These are phyloP conservation scores for Acanthornis magna DNA, from an alignment of 2,797 vertebrate species.

Conservation along the genomic window DNA sequence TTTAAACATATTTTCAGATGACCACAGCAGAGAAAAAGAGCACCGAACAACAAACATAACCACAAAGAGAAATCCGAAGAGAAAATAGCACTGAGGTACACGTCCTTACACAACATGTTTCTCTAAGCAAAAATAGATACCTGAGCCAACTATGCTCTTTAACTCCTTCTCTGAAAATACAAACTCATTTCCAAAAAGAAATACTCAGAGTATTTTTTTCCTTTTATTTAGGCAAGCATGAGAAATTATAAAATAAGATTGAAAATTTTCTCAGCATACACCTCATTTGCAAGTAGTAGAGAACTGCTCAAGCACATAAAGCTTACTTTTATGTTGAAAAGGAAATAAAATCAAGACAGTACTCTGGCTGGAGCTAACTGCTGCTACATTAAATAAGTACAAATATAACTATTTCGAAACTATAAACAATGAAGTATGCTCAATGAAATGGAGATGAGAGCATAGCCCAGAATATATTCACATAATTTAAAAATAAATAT, in stretches of 20 bases:
- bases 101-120: background rate
- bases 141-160: background rate
- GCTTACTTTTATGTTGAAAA: background rate
- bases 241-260: background rate
- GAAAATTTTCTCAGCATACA: background rate
- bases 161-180: background rate
- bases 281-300: background rate
- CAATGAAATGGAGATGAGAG: background rate
- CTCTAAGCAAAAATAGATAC: background rate
- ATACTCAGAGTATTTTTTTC: background rate
- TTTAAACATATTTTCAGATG: background rate
- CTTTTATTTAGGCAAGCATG: background rate
- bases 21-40: background rate
- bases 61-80: background rate
- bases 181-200: conserved; percentile 6
- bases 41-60: background rate
- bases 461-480: background rate
- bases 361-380: background rate
- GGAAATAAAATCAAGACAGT: background rate
- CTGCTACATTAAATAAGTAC: background rate
- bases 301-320: background rate
- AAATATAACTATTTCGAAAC: background rate
- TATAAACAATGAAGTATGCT: background rate
- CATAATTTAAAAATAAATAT: background rate
- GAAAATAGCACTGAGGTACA: background rate